Conservation (phyloP, 2,797 vertebrate species). For the Acanthurus tractus region DNA sequence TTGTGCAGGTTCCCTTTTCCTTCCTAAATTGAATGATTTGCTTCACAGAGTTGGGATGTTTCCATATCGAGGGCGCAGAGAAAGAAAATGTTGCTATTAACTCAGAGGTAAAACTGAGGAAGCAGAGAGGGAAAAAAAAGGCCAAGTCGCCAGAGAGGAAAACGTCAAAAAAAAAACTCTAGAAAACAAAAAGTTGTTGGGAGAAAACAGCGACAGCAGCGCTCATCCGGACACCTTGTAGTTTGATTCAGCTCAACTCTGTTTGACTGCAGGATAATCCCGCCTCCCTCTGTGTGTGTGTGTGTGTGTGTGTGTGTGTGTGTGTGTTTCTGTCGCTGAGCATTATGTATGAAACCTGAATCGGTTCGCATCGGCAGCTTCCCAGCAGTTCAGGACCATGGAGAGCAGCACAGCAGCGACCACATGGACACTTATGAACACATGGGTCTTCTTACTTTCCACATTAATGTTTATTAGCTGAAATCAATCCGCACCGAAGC, state of each 20-base stretch:
- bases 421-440: background rate
- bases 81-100: background rate
- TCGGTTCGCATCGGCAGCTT: too few species aligned
- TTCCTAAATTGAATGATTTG: background rate
- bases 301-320: conserved; percentile 13
- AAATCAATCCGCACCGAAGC: too few species aligned
- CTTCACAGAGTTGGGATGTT: background rate
- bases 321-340: background rate
- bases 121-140: background rate
- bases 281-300: conserved; percentile 27
- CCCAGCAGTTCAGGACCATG: conserved; percentile 34
- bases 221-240: background rate
- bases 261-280: conserved; percentile 25
- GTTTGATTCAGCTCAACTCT: conserved; percentile 8
- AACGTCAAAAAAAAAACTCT: background rate
- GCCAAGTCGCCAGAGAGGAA: background rate
- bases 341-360: background rate
- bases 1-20: background rate
- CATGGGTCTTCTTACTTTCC: too few species aligned
- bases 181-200: background rate
- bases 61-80: conserved; percentile 17
- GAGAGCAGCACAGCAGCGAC: conserved; percentile 26
- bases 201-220: conserved; percentile 3
- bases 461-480: background rate
- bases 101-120: background rate